Evolutionary conservation across 1,140 invertebrate genomes (phyloP), one percentile per base, ranked within the genome.

Genomic region (Maconellicoccus hirsutus): DNA sequence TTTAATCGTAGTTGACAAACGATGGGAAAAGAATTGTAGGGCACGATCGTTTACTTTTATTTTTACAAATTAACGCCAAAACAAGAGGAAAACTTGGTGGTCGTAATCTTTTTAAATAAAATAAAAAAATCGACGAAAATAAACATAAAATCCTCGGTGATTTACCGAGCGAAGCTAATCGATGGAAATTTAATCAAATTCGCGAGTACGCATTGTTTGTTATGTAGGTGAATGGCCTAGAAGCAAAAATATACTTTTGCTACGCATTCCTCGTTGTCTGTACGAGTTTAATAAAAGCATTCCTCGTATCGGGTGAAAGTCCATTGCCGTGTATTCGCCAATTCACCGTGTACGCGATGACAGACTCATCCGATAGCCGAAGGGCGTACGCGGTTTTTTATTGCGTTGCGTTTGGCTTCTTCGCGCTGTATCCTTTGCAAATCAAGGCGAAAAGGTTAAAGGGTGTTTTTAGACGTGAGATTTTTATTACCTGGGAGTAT

Each of bases 141-240:
- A 33, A 33, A 33, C 29, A 33, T 33, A 33, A 33, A 33, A 33
- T 33, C 29, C 29, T 33, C 29, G 10, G 42, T 52, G 42, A 52
- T 52, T 52, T 19, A 52, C 42, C 42, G 42, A 52, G 42, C 42
- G 42, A 16, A 52, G 42, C 42, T 52, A 52, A 52, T 52, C 42
- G 42, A 52, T 52, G 42, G 42, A 52, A 52, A 52, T 52, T 52
- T 52, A 52, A 52, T 52, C 10, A 52, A 52, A 52, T 52, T 52
- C 12, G 42, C 42, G 42, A 3, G 42, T 52, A 52, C 42, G 42
- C 42, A 52, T 52, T 52, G 42, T 52, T 52, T 52, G 42, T 52
- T 52, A 52, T 52, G 42, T 52, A 52, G 42, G 42, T 52, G 42
- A 52, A 52, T 52, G 42, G 42, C 42, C 42, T 52, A 19, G 42